A percentile compares a stretch with the other conserved stretches of the same genome.
These are phyloP conservation scores for Siniperca obscura DNA, from an alignment of 2,797 vertebrate species.

Conservation along the genomic window DNA sequence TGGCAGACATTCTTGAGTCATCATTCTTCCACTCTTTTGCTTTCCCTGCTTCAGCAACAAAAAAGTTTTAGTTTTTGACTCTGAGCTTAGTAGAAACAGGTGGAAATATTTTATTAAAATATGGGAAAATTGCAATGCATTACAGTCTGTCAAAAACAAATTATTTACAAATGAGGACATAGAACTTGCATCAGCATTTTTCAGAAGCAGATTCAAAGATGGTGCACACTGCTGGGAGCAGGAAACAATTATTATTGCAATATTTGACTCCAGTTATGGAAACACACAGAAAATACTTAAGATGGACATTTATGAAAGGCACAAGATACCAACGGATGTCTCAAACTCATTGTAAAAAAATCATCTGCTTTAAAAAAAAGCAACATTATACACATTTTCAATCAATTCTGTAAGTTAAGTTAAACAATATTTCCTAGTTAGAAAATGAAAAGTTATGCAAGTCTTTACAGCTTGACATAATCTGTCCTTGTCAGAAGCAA, in stretches of 20 bases:
- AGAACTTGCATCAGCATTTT: slow-evolving; percentile 38
- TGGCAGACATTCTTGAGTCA: slow-evolving; percentile 28
- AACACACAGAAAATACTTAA: slow-evolving; percentile 5
- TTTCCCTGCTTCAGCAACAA: slow-evolving; percentile 36
- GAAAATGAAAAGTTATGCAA: slow-evolving; percentile 45
- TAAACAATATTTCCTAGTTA: slow-evolving; percentile 54
- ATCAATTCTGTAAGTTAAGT: slow-evolving; percentile 49
- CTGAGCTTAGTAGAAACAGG: slow-evolving; percentile 15
- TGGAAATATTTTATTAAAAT: slow-evolving; percentile 73
- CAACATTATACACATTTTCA: slow-evolving; percentile 48
- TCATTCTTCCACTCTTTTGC: slow-evolving; percentile 21
- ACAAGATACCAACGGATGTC: neutral
- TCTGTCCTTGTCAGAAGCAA: slow-evolving; percentile 60
- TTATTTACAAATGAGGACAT: slow-evolving; percentile 85
- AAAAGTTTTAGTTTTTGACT: slow-evolving; percentile 15
- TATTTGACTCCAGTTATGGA: slow-evolving; percentile 15
- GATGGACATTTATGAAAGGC: slow-evolving; percentile 7
- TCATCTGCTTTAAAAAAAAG: slow-evolving; percentile 29
- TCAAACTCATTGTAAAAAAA: slow-evolving; percentile 2
- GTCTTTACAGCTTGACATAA: slow-evolving; percentile 67
- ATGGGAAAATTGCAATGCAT: slow-evolving; percentile 68
- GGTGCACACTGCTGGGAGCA: slow-evolving; percentile 8
- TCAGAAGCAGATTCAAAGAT: slow-evolving; percentile 25
- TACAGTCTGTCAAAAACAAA: slow-evolving; percentile 89
- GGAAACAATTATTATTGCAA: slow-evolving; percentile 15